Percentiles rank a stretch among this genome's conserved stretches.
Conservation (phyloP, 2,888 invertebrate species). For the Psylliodes chrysocephalus region DNA sequence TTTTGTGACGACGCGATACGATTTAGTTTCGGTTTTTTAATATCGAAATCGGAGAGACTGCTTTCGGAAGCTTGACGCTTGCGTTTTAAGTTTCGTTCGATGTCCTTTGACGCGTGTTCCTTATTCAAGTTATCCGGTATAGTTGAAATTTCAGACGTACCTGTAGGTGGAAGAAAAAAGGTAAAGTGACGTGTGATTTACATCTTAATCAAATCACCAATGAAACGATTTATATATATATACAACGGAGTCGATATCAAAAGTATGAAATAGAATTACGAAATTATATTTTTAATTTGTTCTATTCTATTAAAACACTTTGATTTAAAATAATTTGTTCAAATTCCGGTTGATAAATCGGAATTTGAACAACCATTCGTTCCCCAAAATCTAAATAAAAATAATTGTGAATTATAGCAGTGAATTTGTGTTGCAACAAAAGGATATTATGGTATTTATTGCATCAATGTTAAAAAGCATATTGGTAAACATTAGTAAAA, state of each 20-base stretch:
- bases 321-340: too few species aligned
- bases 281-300: too few species aligned
- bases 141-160: conserved; percentile 19
- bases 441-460: too few species aligned
- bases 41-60: conserved; percentile 52
- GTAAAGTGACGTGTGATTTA: not conserved
- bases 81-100: conserved; percentile 27
- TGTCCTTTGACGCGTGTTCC: conserved; percentile 10
- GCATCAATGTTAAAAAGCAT: too few species aligned
- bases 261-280: too few species aligned
- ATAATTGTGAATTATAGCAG: too few species aligned
- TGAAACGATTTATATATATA: not conserved
- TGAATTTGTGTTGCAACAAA: not conserved
- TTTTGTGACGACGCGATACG: conserved; percentile 14
- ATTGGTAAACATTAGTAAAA: too few species aligned
- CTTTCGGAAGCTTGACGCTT: conserved; percentile 55
- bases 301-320: too few species aligned
- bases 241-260: not conserved
- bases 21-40: conserved; percentile 44
- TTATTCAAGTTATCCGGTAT: conserved; percentile 2
- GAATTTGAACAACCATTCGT: too few species aligned
- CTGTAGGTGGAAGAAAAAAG: conserved; percentile 26
- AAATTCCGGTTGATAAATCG: too few species aligned
- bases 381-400: too few species aligned
- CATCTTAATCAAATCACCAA: not conserved